Percentiles rank a stretch among this genome's conserved stretches.
phyloP scores from a whole-genome alignment of 2,113 vertebrate genomes.

The Corythornis madagascariensis region DNA sequence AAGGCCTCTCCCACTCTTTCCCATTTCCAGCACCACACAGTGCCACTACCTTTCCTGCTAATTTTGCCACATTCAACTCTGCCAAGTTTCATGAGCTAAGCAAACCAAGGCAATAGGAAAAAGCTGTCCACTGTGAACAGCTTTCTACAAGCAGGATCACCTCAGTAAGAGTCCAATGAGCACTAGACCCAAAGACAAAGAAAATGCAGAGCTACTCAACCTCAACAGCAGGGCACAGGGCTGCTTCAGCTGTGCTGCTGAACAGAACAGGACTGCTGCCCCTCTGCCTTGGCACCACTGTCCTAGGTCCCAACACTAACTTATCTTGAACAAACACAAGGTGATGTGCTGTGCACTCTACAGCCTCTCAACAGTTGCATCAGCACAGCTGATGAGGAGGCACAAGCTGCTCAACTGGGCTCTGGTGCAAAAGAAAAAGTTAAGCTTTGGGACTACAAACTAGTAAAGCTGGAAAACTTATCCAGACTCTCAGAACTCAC shows the following conservation, averaged over 20 bases:
- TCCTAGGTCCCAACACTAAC: neutral
- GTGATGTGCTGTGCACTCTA: neutral
- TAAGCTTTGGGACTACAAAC: neutral
- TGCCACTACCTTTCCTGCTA: neutral
- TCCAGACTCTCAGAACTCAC: neutral
- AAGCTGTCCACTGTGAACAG: neutral
- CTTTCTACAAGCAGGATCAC: neutral
- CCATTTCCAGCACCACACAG: neutral
- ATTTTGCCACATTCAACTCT: neutral
- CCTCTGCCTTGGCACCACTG: neutral
- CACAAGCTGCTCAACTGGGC: neutral
- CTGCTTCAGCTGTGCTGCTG: accelerated
- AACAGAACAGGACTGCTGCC: neutral
- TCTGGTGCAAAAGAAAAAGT: neutral
- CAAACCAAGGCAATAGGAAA: neutral
- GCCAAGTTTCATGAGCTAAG: neutral
- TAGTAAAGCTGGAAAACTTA: neutral
- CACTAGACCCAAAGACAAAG: neutral
- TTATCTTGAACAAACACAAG: neutral
- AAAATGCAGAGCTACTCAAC: neutral
- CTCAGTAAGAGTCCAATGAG: neutral
- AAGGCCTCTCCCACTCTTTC: neutral
- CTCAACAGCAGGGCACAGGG: neutral
- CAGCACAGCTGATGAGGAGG: neutral
- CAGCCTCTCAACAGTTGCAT: neutral